Evolutionary conservation across 2,113 vertebrate species (phyloP).

Genomic region (Taurulus bubalis): DNA sequence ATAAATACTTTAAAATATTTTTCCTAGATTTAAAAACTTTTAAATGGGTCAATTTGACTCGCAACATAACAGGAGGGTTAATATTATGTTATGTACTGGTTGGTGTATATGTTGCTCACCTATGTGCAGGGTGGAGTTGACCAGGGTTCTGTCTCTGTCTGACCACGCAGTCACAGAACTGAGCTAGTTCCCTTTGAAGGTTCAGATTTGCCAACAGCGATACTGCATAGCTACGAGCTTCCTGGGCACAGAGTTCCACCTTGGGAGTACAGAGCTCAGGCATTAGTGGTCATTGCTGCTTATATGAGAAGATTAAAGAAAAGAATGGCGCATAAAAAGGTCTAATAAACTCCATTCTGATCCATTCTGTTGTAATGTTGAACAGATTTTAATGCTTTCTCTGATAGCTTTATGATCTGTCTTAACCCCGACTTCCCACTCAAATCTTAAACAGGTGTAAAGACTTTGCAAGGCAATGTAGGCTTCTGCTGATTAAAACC

Average conservation of each 20-base stretch:
- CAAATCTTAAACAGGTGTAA: background rate
- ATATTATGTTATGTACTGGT: background rate
- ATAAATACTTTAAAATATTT: no score
- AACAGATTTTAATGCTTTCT: background rate
- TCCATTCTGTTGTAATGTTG: no score
- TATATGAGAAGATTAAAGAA: background rate
- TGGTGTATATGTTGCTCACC: conserved; percentile 45
- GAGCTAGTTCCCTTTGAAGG: conserved; percentile 68
- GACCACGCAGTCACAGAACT: conserved; percentile 81
- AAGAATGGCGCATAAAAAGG: background rate
- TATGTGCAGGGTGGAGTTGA: conserved; percentile 78
- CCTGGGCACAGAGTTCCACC: conserved; percentile 32
- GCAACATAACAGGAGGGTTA: no score
- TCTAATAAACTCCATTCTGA: background rate
- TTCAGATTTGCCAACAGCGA: conserved; percentile 69
- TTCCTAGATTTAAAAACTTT: no score
- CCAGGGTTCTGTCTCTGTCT: conserved; percentile 56
- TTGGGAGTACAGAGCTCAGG: conserved; percentile 30
- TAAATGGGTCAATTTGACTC: no score
- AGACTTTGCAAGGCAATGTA: background rate
- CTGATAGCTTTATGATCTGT: background rate
- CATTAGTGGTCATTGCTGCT: background rate
- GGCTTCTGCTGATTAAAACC: background rate
- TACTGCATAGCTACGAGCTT: conserved; percentile 45
- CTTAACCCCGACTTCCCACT: background rate